phyloP scores from a whole-genome alignment of 1,140 invertebrate species.

The Magallana angulata region DNA sequence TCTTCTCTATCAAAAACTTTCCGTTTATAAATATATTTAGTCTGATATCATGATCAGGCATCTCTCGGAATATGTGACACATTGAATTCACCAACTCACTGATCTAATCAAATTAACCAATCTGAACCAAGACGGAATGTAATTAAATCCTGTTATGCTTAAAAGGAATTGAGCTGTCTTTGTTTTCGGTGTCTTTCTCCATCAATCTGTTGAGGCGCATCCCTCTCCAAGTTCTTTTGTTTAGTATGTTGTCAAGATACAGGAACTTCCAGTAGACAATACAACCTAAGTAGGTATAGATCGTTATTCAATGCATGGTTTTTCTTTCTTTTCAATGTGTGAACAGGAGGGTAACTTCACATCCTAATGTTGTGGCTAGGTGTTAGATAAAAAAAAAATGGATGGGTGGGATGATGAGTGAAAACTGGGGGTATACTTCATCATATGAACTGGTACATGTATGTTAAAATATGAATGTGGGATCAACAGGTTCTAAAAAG shows the following conservation, averaged over 20 bases:
- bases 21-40: background rate
- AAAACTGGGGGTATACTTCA: too few species aligned
- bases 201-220: background rate
- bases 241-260: background rate
- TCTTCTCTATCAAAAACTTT: slow-evolving; percentile 21
- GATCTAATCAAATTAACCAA: slow-evolving; percentile 36
- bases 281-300: too few species aligned
- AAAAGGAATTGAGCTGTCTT: slow-evolving; percentile 37
- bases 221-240: background rate
- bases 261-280: background rate
- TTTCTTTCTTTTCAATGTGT: too few species aligned
- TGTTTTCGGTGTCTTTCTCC: slow-evolving; percentile 30
- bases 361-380: too few species aligned
- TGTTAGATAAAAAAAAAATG: too few species aligned
- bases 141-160: slow-evolving; percentile 31
- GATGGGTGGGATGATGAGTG: too few species aligned
- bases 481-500: background rate
- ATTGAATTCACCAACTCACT: slow-evolving; percentile 15
- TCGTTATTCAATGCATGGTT: too few species aligned
- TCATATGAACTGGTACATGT: too few species aligned
- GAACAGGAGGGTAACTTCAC: too few species aligned
- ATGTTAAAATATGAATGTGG: too few species aligned
- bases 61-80: slow-evolving; percentile 20
- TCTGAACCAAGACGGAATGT: slow-evolving; percentile 30
- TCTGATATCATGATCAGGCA: background rate